Base-by-base conservation (phyloP, 2,888 invertebrate species). In the Diploptera punctata region DNA sequence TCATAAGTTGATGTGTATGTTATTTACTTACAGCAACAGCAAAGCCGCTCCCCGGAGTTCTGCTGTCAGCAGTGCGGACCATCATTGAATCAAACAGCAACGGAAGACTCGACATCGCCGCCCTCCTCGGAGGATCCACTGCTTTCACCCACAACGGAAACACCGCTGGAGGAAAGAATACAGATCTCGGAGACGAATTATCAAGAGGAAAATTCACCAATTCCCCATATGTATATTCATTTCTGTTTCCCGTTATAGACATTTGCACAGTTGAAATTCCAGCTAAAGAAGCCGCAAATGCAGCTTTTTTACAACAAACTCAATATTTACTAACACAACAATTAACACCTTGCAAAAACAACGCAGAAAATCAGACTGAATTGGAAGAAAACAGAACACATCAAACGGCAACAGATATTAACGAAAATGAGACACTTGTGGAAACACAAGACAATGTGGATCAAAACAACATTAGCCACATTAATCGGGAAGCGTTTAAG, bases 31-130 rank as follows among this genome's bases (percentile, higher is more conserved):
- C 81, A 84, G 84, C 83, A 72, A 83, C 82, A 67, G 81, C 82
- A 70, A 81, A 81, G 76, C 83, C 84, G 68, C 81, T 84, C 75
- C 84, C 84, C 60, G 81, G 83, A 54, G 80, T 83, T 77, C 78
- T 84, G 77, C 76, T 81, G 75, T 82, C 83, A 78, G 80, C 81
- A 70, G 80, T 77, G 79, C 71, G 69, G 33, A 57, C 67, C 57
- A 44, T 68, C 70, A 1, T 57, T 13, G 57, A 57, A 70, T 61
- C 70, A 10, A 67, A 57, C 72, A 33, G 77, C 78, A 72, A 77
- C 79, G 78, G 78, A 79, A 76, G 70, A 77, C 26, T 71, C 62
- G 54, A 57, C 61, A 52, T 44, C 44, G 5, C 26, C 44, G 38
- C 18, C 57, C 3, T 29, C 29, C 7, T n/a, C 21, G 38, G 18